Conservation (phyloP, 2,113 vertebrate genomes). For the Herpetotheres cachinnans region DNA sequence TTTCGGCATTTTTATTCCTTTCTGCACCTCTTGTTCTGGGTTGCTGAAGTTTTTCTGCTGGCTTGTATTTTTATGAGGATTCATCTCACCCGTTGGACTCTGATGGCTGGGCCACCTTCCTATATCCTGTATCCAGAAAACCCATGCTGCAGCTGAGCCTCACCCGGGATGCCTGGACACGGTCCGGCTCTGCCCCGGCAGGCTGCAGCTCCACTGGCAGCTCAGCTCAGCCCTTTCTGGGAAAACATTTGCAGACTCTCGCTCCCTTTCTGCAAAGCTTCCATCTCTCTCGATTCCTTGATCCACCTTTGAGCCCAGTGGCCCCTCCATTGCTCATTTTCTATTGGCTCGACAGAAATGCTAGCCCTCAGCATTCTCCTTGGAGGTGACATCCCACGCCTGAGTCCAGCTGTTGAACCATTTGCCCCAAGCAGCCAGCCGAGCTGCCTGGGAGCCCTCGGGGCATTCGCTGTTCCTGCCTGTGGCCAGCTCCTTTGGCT, state of each 20-base stretch:
- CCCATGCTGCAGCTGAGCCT: neutral
- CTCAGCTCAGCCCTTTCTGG: neutral
- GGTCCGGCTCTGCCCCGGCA: accelerated
- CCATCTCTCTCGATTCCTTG: neutral
- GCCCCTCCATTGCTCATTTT: neutral
- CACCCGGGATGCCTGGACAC: accelerated
- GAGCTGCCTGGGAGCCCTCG: neutral
- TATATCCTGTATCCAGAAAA: neutral
- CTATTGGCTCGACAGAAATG: neutral
- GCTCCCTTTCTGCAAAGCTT: neutral
- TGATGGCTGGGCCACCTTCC: neutral
- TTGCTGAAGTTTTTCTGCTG: neutral
- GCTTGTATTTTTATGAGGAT: neutral
- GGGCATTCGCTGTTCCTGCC: neutral
- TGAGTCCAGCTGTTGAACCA: neutral
- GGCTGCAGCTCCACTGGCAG: neutral
- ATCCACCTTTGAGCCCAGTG: neutral
- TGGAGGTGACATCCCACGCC: neutral
- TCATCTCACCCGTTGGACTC: neutral
- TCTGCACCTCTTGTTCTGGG: neutral
- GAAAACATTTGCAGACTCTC: neutral
- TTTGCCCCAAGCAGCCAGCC: neutral
- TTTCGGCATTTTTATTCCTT: neutral
- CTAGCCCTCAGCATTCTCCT: accelerated
- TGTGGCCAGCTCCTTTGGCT: neutral